Evolutionary conservation across 2,888 invertebrate species (phyloP).

Genomic region (Cephus pulcher): DNA sequence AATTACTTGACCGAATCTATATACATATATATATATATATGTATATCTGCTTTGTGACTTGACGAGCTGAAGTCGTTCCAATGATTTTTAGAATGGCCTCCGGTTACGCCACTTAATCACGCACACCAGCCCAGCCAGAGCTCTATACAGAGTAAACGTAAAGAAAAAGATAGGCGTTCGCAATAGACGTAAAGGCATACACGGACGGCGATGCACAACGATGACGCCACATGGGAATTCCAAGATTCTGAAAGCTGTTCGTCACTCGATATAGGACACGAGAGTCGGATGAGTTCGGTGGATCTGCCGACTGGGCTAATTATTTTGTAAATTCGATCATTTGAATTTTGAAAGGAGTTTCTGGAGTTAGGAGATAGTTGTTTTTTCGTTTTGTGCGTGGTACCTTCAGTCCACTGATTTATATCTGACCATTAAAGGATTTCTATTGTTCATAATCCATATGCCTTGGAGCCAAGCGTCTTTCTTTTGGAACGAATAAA

Average conservation of each 20-base stretch:
- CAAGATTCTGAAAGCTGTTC: constrained; percentile 19
- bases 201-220: neutral
- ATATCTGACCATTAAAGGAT: neutral
- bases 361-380: too few relatives aligned
- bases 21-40: too few relatives aligned
- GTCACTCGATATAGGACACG: neutral
- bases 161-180: neutral
- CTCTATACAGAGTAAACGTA: neutral
- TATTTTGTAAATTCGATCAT: neutral
- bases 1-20: too few relatives aligned
- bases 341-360: neutral
- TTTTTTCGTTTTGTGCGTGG: too few relatives aligned
- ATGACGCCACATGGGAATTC: constrained; percentile 33
- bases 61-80: neutral
- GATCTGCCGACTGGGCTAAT: neutral
- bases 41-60: neutral
- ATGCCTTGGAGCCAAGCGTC: neutral
- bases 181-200: neutral
- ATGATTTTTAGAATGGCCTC: neutral
- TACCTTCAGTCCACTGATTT: too few relatives aligned
- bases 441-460: neutral
- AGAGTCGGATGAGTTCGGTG: neutral
- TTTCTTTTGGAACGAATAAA: neutral
- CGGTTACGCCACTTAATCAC: neutral
- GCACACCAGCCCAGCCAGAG: neutral